phyloP scores from a whole-genome alignment of 2,888 invertebrate genomes.

The Rhabditoides inermis region DNA sequence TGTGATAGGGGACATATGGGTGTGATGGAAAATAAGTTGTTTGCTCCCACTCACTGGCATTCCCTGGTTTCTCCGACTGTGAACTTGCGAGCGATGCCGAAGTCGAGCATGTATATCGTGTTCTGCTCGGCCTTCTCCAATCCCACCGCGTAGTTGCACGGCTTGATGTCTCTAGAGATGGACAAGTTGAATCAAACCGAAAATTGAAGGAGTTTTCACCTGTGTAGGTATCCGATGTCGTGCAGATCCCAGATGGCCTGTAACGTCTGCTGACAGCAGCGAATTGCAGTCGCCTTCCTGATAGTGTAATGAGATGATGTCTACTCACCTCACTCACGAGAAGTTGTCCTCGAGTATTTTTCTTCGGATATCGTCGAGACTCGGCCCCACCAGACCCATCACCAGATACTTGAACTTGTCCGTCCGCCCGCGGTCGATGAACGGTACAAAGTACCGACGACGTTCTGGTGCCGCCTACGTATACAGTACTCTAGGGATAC shows the following conservation, averaged over 20 bases:
- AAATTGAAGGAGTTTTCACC: background rate
- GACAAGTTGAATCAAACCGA: background rate
- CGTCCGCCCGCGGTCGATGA: too few relatives aligned
- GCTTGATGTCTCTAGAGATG: slow-evolving; percentile 5
- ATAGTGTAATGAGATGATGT: background rate
- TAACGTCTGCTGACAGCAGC: background rate
- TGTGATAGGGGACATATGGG: too few relatives aligned
- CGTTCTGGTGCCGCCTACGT: too few relatives aligned
- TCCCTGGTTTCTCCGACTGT: too few relatives aligned
- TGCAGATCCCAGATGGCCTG: slow-evolving; percentile 2
- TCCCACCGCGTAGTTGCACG: slow-evolving; percentile 8
- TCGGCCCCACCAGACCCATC: slow-evolving; percentile 1
- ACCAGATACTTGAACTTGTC: slow-evolving; percentile 4
- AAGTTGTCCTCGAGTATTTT: background rate
- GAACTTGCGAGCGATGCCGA: too few relatives aligned
- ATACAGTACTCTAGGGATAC: too few relatives aligned
- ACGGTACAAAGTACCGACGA: too few relatives aligned
- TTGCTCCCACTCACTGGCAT: too few relatives aligned
- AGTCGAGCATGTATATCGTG: slow-evolving; percentile 5
- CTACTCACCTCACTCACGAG: background rate
- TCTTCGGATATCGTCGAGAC: slow-evolving; percentile 1
- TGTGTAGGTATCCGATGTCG: slow-evolving; percentile 3
- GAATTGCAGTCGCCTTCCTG: background rate
- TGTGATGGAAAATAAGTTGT: too few relatives aligned
- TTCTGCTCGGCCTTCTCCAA: background rate